A percentile compares a stretch with the other conserved stretches of the same genome.
These are phyloP conservation scores for Lydus trimaculatus DNA, from an alignment of 2,888 invertebrate species.

Conservation along the genomic window DNA sequence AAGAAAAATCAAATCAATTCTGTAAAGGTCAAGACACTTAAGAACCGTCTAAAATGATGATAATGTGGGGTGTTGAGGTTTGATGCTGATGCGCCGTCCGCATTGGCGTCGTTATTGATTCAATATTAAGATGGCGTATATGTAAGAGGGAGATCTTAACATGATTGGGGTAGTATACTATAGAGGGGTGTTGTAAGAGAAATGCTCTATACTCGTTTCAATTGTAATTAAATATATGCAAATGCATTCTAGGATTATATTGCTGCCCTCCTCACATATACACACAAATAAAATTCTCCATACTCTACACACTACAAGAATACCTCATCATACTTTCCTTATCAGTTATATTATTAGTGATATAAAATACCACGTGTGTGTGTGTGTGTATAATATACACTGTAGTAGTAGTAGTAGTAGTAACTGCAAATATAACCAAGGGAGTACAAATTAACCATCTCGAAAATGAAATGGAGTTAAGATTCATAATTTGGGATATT, in stretches of 20 bases:
- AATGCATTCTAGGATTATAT: constrained; percentile 48
- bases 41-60: not conserved
- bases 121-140: constrained; percentile 45
- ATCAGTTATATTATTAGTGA: not conserved
- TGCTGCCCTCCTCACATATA: constrained; percentile 32
- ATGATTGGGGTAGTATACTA: constrained; percentile 28
- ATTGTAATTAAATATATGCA: constrained; percentile 50
- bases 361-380: not conserved
- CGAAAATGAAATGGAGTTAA: constrained; percentile 37
- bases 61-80: not conserved
- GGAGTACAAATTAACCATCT: constrained; percentile 28
- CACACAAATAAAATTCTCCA: constrained; percentile 41
- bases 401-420: not conserved
- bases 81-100: not conserved
- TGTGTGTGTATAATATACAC: not conserved
- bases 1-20: too few species aligned
- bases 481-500: constrained; percentile 36
- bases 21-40: not conserved
- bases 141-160: constrained; percentile 38
- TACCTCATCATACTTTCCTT: not conserved
- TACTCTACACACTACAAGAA: constrained; percentile 29
- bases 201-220: constrained; percentile 43
- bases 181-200: too few species aligned
- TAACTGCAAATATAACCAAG: not conserved
- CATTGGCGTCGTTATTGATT: constrained; percentile 37